Conservation (phyloP, 2,113 vertebrate species). For the Myanophis thanlyinensis region DNA sequence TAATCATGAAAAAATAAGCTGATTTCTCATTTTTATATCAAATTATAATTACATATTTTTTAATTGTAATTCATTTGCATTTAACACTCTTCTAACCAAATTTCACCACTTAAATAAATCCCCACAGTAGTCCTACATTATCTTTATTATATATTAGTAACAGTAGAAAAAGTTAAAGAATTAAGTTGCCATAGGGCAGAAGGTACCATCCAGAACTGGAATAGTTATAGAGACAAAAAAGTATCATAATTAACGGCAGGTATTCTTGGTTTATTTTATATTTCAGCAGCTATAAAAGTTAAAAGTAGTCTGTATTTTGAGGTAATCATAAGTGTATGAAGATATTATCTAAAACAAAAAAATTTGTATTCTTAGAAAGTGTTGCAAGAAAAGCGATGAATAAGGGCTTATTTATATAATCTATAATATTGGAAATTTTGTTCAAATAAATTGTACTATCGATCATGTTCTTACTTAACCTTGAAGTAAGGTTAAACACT, state of each 20-base stretch:
- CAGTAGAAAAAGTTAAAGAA: conserved; percentile 11
- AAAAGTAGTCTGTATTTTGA: background rate
- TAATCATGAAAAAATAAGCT: conserved; percentile 9
- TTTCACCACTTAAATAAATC: conserved; percentile 9
- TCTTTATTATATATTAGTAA: conserved; percentile 20
- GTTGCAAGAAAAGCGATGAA: background rate
- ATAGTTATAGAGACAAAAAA: background rate
- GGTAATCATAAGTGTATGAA: background rate
- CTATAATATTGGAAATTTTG: background rate
- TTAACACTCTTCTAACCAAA: conserved; percentile 13
- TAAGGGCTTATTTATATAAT: background rate
- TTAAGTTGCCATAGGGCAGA: background rate
- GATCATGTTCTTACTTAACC: background rate
- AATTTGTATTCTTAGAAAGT: background rate
- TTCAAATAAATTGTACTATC: background rate
- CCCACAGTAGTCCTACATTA: background rate
- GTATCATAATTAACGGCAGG: background rate
- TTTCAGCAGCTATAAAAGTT: background rate
- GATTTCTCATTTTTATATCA: conserved; percentile 14
- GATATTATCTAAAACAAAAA: background rate
- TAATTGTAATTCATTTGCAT: background rate
- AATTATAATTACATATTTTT: conserved; percentile 14
- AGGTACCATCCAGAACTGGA: background rate
- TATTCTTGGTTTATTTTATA: background rate
- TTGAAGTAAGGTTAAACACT: background rate